Conservation (phyloP, 2,888 invertebrate species). For the Troilus luridus region DNA sequence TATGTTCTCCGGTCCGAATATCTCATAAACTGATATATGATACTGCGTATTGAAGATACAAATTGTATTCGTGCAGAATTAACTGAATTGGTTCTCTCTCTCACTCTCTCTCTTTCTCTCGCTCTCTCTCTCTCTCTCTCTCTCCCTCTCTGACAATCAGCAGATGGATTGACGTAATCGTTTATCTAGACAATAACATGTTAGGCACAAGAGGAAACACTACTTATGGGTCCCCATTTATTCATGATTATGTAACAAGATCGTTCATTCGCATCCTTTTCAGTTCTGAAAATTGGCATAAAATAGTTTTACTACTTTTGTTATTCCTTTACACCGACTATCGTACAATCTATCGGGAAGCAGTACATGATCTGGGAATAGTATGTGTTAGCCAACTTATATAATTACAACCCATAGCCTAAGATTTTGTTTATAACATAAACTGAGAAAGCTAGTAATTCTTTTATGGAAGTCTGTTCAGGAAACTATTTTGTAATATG, state of each 20-base stretch:
- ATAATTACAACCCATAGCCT: too few relatives aligned
- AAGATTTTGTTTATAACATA: too few relatives aligned
- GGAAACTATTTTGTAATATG: too few relatives aligned
- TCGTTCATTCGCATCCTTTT: neutral
- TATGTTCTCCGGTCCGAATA: too few relatives aligned
- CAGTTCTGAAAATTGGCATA: neutral
- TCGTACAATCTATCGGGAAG: too few relatives aligned
- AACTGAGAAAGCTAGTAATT: too few relatives aligned
- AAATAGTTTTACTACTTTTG: too few relatives aligned
- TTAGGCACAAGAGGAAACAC: neutral
- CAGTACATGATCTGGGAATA: too few relatives aligned
- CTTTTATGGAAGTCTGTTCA: too few relatives aligned
- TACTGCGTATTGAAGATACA: neutral
- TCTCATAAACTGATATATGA: neutral
- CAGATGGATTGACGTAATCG: neutral
- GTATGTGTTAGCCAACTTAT: too few relatives aligned
- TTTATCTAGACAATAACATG: neutral
- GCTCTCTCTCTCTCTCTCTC: neutral
- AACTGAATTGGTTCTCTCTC: neutral
- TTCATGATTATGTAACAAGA: neutral
- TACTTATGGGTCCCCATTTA: neutral
- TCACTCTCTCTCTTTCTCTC: neutral
- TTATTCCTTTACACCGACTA: too few relatives aligned
- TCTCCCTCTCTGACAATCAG: neutral
- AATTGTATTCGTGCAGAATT: neutral